These are phyloP conservation scores for Cataglyphis hispanica DNA, from an alignment of 1,140 invertebrate genomes.

Conservation along the genomic window DNA sequence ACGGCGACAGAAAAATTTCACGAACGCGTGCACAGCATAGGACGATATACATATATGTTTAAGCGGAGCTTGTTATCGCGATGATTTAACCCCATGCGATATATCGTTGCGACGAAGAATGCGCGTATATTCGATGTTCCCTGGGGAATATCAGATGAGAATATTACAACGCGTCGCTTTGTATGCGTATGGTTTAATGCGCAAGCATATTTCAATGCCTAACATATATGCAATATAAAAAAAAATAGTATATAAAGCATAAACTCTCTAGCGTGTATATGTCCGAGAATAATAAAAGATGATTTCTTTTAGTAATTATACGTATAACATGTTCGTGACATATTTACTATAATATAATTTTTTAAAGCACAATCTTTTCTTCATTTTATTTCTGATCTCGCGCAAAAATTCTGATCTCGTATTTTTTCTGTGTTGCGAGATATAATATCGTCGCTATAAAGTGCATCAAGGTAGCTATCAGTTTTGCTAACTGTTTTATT, in stretches of 20 bases:
- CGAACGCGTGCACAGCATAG: slow-evolving; percentile 38
- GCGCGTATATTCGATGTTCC: slow-evolving; percentile 24
- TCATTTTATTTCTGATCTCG: not conserved
- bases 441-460: slow-evolving; percentile 24
- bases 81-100: slow-evolving; percentile 43
- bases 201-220: not conserved
- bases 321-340: slow-evolving; percentile 3
- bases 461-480: slow-evolving; percentile 24
- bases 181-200: not conserved
- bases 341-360: slow-evolving; percentile 11
- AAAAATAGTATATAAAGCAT: not conserved
- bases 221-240: not conserved
- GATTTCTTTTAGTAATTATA: not conserved
- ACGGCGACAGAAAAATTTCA: slow-evolving; percentile 53
- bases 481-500: no score
- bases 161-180: slow-evolving; percentile 10
- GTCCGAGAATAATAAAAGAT: not conserved
- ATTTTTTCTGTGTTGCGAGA: slow-evolving; percentile 14
- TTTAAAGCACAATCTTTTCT: slow-evolving; percentile 4
- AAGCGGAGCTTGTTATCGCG: slow-evolving; percentile 46
- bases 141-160: slow-evolving; percentile 1
- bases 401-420: no score
- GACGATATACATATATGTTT: slow-evolving; percentile 27
- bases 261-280: not conserved
- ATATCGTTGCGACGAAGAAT: slow-evolving; percentile 34